Evolutionary conservation across 2,797 vertebrate genomes (phyloP).

Genomic region (Paramormyrops hopkinsi): DNA sequence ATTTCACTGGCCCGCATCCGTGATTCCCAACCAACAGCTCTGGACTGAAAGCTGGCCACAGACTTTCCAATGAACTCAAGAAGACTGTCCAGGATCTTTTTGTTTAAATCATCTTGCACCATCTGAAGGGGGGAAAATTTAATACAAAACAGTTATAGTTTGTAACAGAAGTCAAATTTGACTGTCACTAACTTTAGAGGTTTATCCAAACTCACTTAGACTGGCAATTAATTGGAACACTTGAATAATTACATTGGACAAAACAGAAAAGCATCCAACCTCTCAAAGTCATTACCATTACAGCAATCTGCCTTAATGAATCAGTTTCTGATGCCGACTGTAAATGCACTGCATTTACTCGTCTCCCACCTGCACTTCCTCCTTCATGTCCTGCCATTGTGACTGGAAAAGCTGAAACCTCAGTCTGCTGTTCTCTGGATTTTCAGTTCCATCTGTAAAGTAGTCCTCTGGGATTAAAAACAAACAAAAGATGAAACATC

Average conservation of each 20-base stretch:
- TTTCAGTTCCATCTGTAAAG: conserved; percentile 57
- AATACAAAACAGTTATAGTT: neutral
- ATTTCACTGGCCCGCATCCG: conserved; percentile 83
- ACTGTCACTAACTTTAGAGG: neutral
- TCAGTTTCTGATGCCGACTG: neutral
- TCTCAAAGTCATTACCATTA: neutral
- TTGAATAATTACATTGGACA: neutral
- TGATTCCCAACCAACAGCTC: conserved; percentile 66
- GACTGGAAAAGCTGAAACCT: conserved; percentile 72
- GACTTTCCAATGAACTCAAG: conserved; percentile 74
- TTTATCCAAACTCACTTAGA: neutral
- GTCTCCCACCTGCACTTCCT: conserved; percentile 71
- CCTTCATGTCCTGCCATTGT: conserved; percentile 77
- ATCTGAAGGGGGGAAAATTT: conserved; percentile 52
- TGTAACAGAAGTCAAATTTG: neutral
- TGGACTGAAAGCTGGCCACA: conserved; percentile 57
- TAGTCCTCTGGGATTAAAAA: conserved; percentile 60
- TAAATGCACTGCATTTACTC: neutral
- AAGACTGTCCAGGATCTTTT: conserved; percentile 78
- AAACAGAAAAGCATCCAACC: neutral
- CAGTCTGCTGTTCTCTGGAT: conserved; percentile 52
- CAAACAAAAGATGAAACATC: neutral
- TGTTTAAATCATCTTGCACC: conserved; percentile 84
- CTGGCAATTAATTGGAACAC: neutral
- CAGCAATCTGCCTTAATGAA: neutral